Percentiles rank a stretch among this genome's conserved stretches.
Conservation (phyloP, 2,797 vertebrate species). For the Lagorchestes hirsutus region DNA sequence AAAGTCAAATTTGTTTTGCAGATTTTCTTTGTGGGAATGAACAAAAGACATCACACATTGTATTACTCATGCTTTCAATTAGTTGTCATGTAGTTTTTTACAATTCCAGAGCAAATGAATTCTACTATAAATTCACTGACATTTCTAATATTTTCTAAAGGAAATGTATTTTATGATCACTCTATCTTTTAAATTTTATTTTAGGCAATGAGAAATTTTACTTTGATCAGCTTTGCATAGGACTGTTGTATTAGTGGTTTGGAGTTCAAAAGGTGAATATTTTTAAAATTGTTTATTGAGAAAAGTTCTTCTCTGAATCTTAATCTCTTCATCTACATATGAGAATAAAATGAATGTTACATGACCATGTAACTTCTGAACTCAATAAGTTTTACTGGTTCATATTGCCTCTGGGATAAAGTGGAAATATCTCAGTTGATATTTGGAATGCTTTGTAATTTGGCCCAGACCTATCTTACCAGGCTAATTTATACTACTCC, state of each 20-base stretch:
- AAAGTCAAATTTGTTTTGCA: conserved; percentile 25
- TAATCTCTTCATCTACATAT: not conserved
- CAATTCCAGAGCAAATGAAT: not conserved
- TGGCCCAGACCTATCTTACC: not conserved
- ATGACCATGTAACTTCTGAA: not conserved
- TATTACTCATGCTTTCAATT: not conserved
- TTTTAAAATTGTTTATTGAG: not conserved
- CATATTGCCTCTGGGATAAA: not conserved
- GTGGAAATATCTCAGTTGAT: not conserved
- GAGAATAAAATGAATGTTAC: not conserved
- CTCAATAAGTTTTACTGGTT: not conserved
- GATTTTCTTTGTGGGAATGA: not conserved
- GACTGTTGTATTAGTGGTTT: not conserved
- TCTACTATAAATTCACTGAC: not conserved
- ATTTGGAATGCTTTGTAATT: not conserved
- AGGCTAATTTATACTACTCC: not conserved
- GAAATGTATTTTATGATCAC: not conserved
- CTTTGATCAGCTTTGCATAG: not conserved
- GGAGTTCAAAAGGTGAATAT: not conserved
- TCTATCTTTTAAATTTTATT: not conserved
- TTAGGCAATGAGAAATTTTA: not conserved
- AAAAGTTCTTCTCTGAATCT: not conserved
- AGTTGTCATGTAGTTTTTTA: not conserved
- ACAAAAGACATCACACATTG: not conserved
- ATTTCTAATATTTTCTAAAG: not conserved